These are phyloP conservation scores for Ectemnius lituratus DNA, from an alignment of 2,888 invertebrate genomes.

Conservation along the genomic window DNA sequence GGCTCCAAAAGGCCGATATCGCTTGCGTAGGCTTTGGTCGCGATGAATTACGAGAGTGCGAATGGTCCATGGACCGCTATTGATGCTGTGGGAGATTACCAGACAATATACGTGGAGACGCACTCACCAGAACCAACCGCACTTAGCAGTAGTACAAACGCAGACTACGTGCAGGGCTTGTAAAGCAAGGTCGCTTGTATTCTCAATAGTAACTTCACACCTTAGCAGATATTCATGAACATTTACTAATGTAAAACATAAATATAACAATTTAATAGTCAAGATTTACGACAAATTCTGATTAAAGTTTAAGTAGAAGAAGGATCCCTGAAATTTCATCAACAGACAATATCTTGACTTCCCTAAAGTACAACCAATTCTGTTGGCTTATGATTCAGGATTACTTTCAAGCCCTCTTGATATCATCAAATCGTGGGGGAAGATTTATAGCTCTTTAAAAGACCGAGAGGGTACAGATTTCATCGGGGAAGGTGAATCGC, in stretches of 20 bases:
- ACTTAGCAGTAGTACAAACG: conserved; percentile 6
- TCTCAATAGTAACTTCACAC: conserved; percentile 61
- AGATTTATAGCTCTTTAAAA: neutral
- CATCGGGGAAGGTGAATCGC: conserved; percentile 7
- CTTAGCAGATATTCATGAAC: conserved; percentile 61
- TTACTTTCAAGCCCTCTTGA: too few relatives aligned
- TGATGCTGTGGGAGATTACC: conserved; percentile 57
- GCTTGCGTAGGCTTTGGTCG: neutral
- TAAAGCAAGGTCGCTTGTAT: conserved; percentile 46
- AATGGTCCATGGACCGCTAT: conserved; percentile 57
- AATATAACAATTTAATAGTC: conserved; percentile 47
- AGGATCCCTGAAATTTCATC: neutral
- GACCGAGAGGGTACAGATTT: conserved; percentile 1
- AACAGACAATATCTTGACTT: too few relatives aligned
- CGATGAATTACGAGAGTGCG: conserved; percentile 52
- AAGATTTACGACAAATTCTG: neutral
- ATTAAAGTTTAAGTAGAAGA: neutral
- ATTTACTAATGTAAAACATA: conserved; percentile 58
- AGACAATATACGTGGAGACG: conserved; percentile 38
- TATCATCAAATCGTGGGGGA: neutral
- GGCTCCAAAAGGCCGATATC: too few relatives aligned
- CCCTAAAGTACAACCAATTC: too few relatives aligned
- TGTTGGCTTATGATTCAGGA: too few relatives aligned
- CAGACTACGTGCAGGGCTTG: conserved; percentile 4
- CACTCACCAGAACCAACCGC: neutral